Base-by-base conservation (phyloP, 2,888 invertebrate genomes). In the Caenorhabditis uteleia region DNA sequence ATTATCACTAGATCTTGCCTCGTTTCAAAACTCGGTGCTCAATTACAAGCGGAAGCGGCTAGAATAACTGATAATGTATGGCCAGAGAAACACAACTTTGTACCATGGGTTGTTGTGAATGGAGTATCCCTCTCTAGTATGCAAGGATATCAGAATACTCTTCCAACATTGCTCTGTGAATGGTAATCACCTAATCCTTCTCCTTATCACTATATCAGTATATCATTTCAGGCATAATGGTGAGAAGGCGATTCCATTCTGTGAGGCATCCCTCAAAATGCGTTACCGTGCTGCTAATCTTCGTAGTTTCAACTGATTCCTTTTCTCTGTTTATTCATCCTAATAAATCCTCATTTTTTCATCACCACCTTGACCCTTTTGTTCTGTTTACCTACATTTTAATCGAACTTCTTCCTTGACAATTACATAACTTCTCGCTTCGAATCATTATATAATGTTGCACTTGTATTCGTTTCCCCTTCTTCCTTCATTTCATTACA, bases 101-200 rank as follows among this genome's bases (percentile, higher is more conserved):
- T 79, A 6, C 79, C 79, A n/a, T 79, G 77, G 76, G 31, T 80
- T 10, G 57, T 78, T 3, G 64, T 79, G 55, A 77, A 79, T 54
- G 74, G 77, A 27, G 77, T 77, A 26, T 76, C 75, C 7, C 54
- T 70, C 26, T 49, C 43, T 45, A 59, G 47, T 14, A 49, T 64
- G 20, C 75, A 75, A 40, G 51, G 54, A 33, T 60, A 68, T 33
- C 49, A 65, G 23, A 66, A 69, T 27, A 50, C 72, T 45, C 36
- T 75, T 20, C 71, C 75, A 16, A 55, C 56, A 26, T 53, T 74
- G 31, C 60, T 75, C 26, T 75, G 75, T 44, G 64, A 70, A 50
- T 75, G 75, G 75, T 70, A 33, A 27, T 45, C 27, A 20, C 31
- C 26, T 26, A 14, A 20, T 31, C 16, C 33, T 33, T 45, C 29